Conservation (phyloP, 1,140 invertebrate species). For the Habropoda laboriosa region DNA sequence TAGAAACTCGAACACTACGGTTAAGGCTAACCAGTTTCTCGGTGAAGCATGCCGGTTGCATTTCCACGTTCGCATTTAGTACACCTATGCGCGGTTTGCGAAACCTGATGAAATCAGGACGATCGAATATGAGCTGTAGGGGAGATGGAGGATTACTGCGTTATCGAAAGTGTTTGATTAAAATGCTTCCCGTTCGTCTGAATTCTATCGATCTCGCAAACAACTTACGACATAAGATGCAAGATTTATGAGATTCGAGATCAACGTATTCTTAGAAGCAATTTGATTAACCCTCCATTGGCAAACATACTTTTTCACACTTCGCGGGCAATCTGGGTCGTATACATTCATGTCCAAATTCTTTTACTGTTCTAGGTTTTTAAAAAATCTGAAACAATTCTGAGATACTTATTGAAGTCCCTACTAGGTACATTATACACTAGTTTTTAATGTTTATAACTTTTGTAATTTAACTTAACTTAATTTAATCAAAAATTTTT, state of each 20-base stretch:
- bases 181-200: constrained; percentile 10
- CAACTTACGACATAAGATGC: neutral
- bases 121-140: constrained; percentile 13
- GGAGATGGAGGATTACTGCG: constrained; percentile 6
- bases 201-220: no score
- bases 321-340: no score
- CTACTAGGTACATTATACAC: no score
- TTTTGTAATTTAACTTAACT: no score
- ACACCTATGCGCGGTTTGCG: constrained; percentile 40
- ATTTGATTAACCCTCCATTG: no score
- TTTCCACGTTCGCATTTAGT: constrained; percentile 60
- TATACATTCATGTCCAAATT: no score
- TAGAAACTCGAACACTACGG: constrained; percentile 64
- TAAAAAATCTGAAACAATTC: no score
- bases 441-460: no score
- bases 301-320: no score
- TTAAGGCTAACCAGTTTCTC: constrained; percentile 66
- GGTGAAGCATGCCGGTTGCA: constrained; percentile 47
- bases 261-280: neutral
- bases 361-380: no score
- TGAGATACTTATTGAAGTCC: no score
- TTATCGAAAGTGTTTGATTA: constrained; percentile 17
- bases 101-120: constrained; percentile 57
- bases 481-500: no score
- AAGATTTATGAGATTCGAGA: neutral